Conservation (phyloP, 1,140 invertebrate species). For the Habropoda laboriosa region DNA sequence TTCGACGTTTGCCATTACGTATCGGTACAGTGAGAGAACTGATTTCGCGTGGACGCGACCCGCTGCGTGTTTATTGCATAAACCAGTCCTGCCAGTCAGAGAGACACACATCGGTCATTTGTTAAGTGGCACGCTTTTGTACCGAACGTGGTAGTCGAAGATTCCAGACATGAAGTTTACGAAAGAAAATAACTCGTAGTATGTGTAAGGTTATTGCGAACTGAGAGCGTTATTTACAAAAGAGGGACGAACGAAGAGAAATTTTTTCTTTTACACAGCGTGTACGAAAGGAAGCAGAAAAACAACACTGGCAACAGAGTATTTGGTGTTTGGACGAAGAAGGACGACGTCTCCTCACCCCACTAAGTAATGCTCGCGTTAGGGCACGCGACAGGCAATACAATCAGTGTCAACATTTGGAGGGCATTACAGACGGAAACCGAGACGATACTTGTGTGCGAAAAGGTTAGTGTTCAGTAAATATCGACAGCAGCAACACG, state of each 20-base stretch:
- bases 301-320: too few species aligned
- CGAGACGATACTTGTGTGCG: too few species aligned
- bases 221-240: not conserved
- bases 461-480: not conserved
- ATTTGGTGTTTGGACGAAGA: too few species aligned
- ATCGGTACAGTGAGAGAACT: not conserved
- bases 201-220: not conserved
- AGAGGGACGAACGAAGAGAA: not conserved
- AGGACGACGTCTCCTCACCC: too few species aligned
- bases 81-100: conserved; percentile 19
- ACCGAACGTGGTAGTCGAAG: not conserved
- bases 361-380: conserved; percentile 42
- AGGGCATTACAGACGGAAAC: not conserved
- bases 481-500: conserved; percentile 1
- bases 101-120: conserved; percentile 11
- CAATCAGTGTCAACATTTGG: not conserved
- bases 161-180: not conserved
- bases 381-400: not conserved
- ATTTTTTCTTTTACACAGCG: not conserved
- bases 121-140: conserved; percentile 37
- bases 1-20: not conserved
- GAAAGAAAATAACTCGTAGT: rapidly evolving
- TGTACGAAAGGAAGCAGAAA: too few species aligned
- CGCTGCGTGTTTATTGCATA: conserved; percentile 1
- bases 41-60: not conserved